These are phyloP conservation scores for Agrochola lychnidis DNA, from an alignment of 2,888 invertebrate genomes.

Conservation along the genomic window DNA sequence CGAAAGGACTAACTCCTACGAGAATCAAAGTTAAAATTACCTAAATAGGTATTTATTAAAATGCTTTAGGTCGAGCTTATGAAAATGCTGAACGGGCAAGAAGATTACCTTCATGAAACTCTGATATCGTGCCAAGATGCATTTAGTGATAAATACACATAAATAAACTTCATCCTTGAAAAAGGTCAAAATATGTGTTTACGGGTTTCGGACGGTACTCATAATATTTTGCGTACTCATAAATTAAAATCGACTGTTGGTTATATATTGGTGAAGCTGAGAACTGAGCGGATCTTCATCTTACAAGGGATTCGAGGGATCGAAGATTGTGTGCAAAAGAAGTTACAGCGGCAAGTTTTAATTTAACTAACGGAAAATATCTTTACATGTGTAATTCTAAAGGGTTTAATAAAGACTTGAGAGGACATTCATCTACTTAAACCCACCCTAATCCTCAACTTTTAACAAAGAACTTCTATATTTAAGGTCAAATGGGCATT, in stretches of 20 bases:
- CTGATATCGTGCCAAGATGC: conserved; percentile 41
- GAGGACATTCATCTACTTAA: not conserved
- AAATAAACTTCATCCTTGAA: conserved; percentile 28
- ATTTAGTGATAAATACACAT: conserved; percentile 28
- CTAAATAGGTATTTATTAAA: too few species aligned
- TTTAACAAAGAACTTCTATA: conserved; percentile 16
- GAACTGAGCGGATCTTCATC: not conserved
- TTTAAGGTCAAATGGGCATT: conserved; percentile 11
- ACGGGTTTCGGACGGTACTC: not conserved
- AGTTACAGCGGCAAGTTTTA: not conserved
- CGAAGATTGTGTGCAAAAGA: not conserved
- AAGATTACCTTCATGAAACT: conserved; percentile 24
- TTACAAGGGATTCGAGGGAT: not conserved
- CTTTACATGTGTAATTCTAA: not conserved
- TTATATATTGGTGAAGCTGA: not conserved
- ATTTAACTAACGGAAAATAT: not conserved
- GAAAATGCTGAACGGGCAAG: not conserved
- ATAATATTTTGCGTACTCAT: not conserved
- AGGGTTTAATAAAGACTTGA: not conserved
- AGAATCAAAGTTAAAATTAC: not conserved
- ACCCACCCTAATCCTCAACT: not conserved
- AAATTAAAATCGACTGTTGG: not conserved
- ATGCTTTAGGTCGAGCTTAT: not conserved
- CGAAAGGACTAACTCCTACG: not conserved
- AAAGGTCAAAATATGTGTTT: not conserved